phyloP scores from a whole-genome alignment of 2,113 vertebrate genomes.

The Muscicapa adusta region DNA sequence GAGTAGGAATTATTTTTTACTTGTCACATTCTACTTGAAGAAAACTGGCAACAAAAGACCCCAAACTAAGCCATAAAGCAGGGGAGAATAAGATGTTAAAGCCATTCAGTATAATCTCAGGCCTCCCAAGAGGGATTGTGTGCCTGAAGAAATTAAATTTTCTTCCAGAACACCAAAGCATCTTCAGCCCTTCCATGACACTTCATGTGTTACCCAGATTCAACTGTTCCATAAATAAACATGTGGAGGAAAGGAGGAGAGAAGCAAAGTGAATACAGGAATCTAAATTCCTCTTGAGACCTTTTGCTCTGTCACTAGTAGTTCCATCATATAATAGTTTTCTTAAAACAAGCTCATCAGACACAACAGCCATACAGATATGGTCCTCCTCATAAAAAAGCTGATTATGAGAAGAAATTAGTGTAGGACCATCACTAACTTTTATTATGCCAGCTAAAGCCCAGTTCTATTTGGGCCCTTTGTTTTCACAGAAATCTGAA shows the following conservation, averaged over 20 bases:
- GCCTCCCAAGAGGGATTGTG: not conserved
- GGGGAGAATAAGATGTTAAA: not conserved
- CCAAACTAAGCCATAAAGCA: not conserved
- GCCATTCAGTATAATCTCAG: not conserved
- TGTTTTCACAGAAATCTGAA: not conserved
- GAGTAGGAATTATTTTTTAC: not conserved
- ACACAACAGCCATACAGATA: not conserved
- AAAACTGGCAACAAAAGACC: not conserved
- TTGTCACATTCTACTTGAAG: not conserved
- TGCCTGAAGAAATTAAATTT: not conserved
- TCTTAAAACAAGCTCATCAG: not conserved
- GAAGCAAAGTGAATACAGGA: not conserved
- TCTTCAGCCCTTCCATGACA: not conserved
- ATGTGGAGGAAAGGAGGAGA: not conserved
- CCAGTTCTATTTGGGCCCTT: not conserved
- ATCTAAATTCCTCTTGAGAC: not conserved
- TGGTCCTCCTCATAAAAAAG: not conserved
- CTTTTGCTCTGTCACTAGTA: not conserved
- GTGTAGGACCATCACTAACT: not conserved
- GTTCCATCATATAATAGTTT: not conserved
- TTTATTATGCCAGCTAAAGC: not conserved
- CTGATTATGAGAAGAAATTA: not conserved
- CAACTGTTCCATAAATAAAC: not conserved
- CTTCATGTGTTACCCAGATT: not conserved
- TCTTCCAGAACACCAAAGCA: not conserved